Evolutionary conservation across 2,888 invertebrate genomes (phyloP), one percentile per base, ranked within the genome.

Genomic region (Brachypterus glaber): DNA sequence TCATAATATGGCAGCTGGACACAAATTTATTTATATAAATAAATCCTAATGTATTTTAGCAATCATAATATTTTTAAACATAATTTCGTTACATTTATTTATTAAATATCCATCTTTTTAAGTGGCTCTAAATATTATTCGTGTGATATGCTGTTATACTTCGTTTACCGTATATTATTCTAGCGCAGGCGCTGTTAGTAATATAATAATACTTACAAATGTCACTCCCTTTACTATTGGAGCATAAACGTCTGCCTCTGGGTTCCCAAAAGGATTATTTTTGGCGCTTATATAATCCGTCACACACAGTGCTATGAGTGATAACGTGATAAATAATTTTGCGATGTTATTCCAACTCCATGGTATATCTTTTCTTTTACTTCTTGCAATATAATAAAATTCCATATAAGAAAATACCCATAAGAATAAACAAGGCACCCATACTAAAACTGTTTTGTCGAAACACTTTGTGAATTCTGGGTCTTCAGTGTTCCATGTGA

Each of bases 381-480:
- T 84, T 51, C 73, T 72, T 46, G 77, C 61, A 49, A 84, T 72
- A 56, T 82, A 82, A 58, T 74, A 81, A 39, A 75, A 65, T 52
- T 87, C 86, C 44, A 87, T 64, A 3, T 77, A 65, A 4, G 79
- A 69, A 48, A 82, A 75, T 1, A 76, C 45, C 85, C 86, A 89
- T 11, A 89, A 67, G 59, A 83, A 85, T 34, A 72, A 70, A 60
- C 87, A 86, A 1, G 93, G 92, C 21, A 75, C 66, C 90, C 91
- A 93, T 30, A 87, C 71, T 13, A 93, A 64, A 1, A 82, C 78
- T 0, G 92, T 91, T 60, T 83, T 81, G 63, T 90, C 82, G 64
- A 93, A 91, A 63, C 93, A 93, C 58, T 73, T 72, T 42, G 91
- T 85, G 48, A 93, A 71, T 59, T 86, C 79, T n/a, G 53, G 93